A percentile compares a stretch with the other conserved stretches of the same genome.
phyloP scores from a whole-genome alignment of 2,797 vertebrate genomes.

The Onychomys leucogaster region DNA sequence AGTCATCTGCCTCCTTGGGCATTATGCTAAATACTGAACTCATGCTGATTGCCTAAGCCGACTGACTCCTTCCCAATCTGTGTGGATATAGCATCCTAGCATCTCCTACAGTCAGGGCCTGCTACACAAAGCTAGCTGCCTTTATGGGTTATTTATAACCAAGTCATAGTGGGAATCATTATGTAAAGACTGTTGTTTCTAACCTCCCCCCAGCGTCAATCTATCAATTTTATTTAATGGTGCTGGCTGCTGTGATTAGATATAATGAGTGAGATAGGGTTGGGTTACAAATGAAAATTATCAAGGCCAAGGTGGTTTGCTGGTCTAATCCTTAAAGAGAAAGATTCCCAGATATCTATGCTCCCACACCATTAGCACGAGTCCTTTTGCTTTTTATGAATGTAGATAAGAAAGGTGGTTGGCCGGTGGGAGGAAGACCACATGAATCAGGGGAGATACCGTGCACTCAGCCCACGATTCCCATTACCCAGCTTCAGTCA shows the following conservation, averaged over 20 bases:
- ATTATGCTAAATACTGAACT: not conserved
- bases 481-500: not conserved
- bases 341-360: not conserved
- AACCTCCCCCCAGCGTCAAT: not conserved
- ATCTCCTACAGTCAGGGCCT: not conserved
- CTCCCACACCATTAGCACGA: not conserved
- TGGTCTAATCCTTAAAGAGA: not conserved
- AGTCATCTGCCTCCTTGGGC: not conserved
- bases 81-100: not conserved
- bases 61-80: not conserved
- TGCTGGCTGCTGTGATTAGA: slow-evolving; percentile 19
- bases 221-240: not conserved
- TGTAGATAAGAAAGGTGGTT: not conserved
- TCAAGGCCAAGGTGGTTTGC: not conserved
- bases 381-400: not conserved
- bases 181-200: slow-evolving; percentile 17
- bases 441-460: not conserved
- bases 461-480: not conserved
- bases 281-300: not conserved
- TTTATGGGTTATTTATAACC: slow-evolving; percentile 57
- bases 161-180: not conserved
- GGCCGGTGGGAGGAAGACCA: not conserved
- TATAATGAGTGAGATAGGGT: not conserved
- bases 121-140: not conserved
- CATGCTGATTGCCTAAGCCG: not conserved